Percentiles rank a stretch among this genome's conserved stretches.
Evolutionary conservation across 2,888 invertebrate genomes (phyloP).

Genomic region (Campoplex capitator): DNA sequence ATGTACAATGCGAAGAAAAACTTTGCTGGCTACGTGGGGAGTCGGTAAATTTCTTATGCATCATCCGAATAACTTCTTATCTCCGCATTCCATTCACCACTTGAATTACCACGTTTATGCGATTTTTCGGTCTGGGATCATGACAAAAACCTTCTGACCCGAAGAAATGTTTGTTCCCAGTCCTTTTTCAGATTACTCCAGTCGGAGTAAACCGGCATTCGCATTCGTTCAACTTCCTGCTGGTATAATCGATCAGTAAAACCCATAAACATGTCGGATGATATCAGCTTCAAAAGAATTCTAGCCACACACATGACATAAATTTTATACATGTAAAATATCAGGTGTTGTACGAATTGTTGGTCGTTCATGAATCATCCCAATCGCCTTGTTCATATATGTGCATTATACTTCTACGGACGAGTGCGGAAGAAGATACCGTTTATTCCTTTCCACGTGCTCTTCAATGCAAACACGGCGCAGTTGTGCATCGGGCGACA

Average conservation of each 20-base stretch:
- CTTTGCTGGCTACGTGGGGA: slow-evolving; percentile 2
- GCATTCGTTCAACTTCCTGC: slow-evolving; percentile 3
- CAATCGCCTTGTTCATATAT: slow-evolving; percentile 40
- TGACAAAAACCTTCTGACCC: neutral
- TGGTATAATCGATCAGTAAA: neutral
- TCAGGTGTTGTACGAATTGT: slow-evolving; percentile 75
- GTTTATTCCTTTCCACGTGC: slow-evolving; percentile 3
- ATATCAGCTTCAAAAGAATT: slow-evolving; percentile 24
- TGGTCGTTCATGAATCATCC: slow-evolving; percentile 76
- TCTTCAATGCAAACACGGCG: neutral
- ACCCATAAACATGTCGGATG: slow-evolving; percentile 14
- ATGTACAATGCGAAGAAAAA: slow-evolving; percentile 14
- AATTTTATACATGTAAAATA: slow-evolving; percentile 65
- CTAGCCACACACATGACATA: slow-evolving; percentile 8
- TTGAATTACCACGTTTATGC: slow-evolving; percentile 64
- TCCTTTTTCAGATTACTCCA: neutral
- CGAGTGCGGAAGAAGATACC: slow-evolving; percentile 24
- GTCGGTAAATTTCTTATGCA: neutral
- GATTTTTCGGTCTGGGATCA: slow-evolving; percentile 63
- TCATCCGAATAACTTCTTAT: slow-evolving; percentile 31
- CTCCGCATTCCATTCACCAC: slow-evolving; percentile 47
- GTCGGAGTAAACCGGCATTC: neutral
- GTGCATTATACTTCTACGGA: slow-evolving; percentile 10
- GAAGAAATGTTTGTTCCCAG: neutral
- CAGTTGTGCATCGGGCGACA: neutral